phyloP scores from a whole-genome alignment of 2,797 vertebrate species.

The Emys orbicularis region DNA sequence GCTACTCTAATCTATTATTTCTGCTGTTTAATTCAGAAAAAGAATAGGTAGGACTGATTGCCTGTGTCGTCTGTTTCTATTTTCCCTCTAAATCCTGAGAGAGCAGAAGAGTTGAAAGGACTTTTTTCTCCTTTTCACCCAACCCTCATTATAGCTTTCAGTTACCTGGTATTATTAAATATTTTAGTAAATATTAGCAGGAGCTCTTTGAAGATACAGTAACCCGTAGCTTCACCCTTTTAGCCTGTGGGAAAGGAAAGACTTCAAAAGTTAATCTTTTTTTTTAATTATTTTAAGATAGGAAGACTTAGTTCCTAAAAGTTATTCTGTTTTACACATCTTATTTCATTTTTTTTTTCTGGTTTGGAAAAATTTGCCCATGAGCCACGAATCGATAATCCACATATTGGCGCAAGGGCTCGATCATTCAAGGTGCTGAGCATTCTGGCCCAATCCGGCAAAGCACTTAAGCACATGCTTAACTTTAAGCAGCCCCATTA shows the following conservation, averaged over 20 bases:
- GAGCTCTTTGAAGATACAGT: slow-evolving; percentile 1
- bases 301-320: not conserved
- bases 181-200: slow-evolving; percentile 50
- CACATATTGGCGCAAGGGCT: not conserved
- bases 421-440: not conserved
- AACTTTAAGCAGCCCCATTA: not conserved
- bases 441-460: not conserved
- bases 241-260: not conserved
- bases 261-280: slow-evolving; percentile 33
- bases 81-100: not conserved
- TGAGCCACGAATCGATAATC: not conserved
- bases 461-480: not conserved
- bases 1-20: slow-evolving; percentile 48
- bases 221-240: not conserved
- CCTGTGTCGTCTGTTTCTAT: not conserved
- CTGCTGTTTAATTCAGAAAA: slow-evolving; percentile 18
- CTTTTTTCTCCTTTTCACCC: slow-evolving; percentile 19
- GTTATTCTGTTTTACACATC: not conserved
- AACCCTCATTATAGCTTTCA: slow-evolving; percentile 11
- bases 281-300: not conserved
- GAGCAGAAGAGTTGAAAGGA: slow-evolving; percentile 7
- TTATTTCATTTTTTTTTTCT: not conserved
- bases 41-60: slow-evolving; percentile 36
- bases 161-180: slow-evolving; percentile 45
- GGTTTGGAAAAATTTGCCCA: not conserved